Evolutionary conservation across 2,888 invertebrate species (phyloP), one percentile per base, ranked within the genome.

Genomic region (Desoria tigrina): DNA sequence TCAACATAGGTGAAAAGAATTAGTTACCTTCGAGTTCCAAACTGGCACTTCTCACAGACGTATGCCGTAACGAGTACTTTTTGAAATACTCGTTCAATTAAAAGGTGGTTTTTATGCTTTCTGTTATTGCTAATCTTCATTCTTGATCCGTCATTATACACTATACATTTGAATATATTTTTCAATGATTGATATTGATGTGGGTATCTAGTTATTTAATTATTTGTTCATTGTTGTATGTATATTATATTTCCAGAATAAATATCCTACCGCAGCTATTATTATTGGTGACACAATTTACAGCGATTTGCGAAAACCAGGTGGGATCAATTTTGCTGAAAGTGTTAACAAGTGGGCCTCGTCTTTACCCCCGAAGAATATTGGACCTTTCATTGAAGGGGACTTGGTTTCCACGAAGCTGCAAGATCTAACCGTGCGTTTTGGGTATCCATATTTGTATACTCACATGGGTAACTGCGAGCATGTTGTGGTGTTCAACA

Each of bases 381-480:
- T 83, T 45, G 83, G 83, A 4, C 66, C 61, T 2, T 69, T 69
- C 26, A 67, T 60, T 11, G 23, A 49, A 14, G 72, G 63, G 24
- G 57, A 54, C n/a, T 79, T 80, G 79, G 77, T 77, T 75, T 77
- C 81, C 68, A 83, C 82, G 0, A 78, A 77, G 32, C 80, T 88
- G 45, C 74, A 79, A 18, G 84, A 85, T 71, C 78, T 88, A 21
- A 80, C 78, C 7, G 78, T 85, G 6, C 81, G 84, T 49, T 78
- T 87, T 6, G 90, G 90, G 0, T 85, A 86, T 77, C 89, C 90
- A 0, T 88, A 88, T 84, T 84, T 97, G 0, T 97, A 91, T 82
- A 84, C 90, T 68, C 97, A 97, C 82, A 92, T 93, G 80, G 95
- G 66, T 23, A 65, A 87, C 78, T 97, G 96, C 81, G 95, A 97